Base-by-base conservation (phyloP, 2,797 vertebrate genomes). In the Oceanodroma leucorhoa region DNA sequence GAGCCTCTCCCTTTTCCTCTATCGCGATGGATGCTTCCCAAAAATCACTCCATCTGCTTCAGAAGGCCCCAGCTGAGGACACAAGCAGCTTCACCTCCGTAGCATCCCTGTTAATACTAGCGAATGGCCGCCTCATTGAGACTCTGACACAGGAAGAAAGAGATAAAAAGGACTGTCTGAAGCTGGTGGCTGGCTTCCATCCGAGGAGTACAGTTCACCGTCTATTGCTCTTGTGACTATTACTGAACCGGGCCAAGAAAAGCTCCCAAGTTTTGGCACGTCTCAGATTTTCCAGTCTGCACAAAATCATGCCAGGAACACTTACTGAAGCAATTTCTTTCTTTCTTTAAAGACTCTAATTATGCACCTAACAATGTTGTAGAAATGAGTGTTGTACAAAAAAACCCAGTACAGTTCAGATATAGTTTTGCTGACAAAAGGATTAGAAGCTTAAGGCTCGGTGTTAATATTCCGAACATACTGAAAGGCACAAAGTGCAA, bases 281-380 rank as follows among this genome's bases (percentile, higher is more conserved):
- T 46, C 89, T 95, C 95, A 94, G 70, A 96, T 95, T 96, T 97
- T 97, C 92, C 95, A 95, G 97, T 95, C 93, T 95, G 90, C 92
- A 88, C 58, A 89, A 94, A 96, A 87, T 94, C 93, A 85, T 81
- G 89, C 95, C 96, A 97, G 92, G 96, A 95, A 95, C 96, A 93
- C 95, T 96, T 82, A 94, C 87, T 86, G 92, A 96, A 96, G 84
- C 62, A 76, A 78, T 89, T 89, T 84, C 75, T 93, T 89, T 84
- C 75, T 93, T 94, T 95, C 93, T 79, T 93, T 90, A 1, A 87
- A 78, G 83, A 85, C 92, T 93, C 67, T 91, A 96, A 96, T 95
- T 94, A 95, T n/a, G 71, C 21, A 90, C 88, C 91, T 94, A 94
- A 96, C 91, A 95, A 90, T 80, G 76, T 38, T 51, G 86, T 53